phyloP scores from a whole-genome alignment of 2,113 vertebrate species.

The Pagrus major region DNA sequence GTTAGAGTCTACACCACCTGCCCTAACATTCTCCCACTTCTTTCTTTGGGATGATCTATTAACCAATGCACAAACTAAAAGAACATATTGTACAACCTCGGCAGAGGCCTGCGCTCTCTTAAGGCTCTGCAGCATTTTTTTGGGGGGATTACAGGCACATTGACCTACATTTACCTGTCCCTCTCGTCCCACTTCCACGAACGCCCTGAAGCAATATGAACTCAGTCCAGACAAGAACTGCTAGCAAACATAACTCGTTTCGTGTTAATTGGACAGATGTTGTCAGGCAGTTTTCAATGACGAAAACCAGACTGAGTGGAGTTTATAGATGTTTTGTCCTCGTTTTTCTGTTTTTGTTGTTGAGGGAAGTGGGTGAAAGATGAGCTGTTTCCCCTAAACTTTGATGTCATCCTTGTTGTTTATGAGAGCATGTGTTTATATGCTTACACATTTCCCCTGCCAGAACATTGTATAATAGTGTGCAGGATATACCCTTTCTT shows the following conservation, averaged over 20 bases:
- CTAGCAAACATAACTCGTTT: neutral
- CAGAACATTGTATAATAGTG: neutral
- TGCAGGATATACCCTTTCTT: constrained; percentile 1
- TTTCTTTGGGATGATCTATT: neutral
- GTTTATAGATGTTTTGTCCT: neutral
- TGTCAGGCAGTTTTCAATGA: constrained; percentile 39
- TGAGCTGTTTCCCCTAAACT: neutral
- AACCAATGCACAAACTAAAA: neutral
- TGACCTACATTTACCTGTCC: constrained; percentile 47
- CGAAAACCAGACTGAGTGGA: neutral
- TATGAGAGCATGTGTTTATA: constrained; percentile 5
- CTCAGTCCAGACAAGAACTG: neutral
- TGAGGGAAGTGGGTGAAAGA: constrained; percentile 56
- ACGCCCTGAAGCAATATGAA: neutral
- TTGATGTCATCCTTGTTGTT: constrained; percentile 38
- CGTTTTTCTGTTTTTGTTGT: constrained; percentile 50
- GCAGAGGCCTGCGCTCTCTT: neutral
- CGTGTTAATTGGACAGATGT: constrained; percentile 37
- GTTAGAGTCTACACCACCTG: neutral
- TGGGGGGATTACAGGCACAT: neutral
- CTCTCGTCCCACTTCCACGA: neutral
- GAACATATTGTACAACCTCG: neutral
- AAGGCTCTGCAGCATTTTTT: neutral
- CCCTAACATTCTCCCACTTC: neutral
- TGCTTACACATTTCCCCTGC: neutral